Evolutionary conservation across 2,797 vertebrate genomes (phyloP).

Genomic region (Bryconaethiops microstoma): DNA sequence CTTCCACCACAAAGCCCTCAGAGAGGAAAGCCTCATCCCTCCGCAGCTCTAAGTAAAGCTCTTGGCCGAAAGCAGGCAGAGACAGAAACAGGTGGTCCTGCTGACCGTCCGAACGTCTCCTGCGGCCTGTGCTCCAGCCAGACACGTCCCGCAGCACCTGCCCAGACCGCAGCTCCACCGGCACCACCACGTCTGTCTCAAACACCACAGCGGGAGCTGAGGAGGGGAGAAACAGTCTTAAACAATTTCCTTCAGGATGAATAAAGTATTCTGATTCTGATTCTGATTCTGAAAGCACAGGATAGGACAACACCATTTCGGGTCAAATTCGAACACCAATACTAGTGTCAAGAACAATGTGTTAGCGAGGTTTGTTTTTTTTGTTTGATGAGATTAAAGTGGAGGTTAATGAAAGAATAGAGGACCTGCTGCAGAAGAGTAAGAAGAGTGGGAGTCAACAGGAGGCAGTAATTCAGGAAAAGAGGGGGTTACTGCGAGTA

Average conservation of each 20-base stretch:
- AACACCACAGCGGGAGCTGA: constrained; percentile 63
- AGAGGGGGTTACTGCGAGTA: neutral
- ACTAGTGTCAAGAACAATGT: no score
- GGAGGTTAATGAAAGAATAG: no score
- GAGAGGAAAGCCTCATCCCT: constrained; percentile 83
- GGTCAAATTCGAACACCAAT: neutral
- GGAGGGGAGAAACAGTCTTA: constrained; percentile 24
- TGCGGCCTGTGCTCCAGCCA: constrained; percentile 67
- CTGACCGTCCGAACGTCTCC: constrained; percentile 46
- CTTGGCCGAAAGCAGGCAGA: constrained; percentile 81
- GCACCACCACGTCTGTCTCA: constrained; percentile 73
- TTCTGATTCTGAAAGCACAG: no score
- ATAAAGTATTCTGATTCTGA: no score
- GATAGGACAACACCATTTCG: neutral
- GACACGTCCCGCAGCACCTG: constrained; percentile 64
- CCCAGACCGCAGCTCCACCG: constrained; percentile 63
- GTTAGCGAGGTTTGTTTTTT: no score
- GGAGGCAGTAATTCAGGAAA: neutral
- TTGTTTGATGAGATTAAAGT: no score
- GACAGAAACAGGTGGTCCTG: constrained; percentile 78
- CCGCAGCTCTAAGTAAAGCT: constrained; percentile 82
- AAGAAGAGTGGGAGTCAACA: neutral
- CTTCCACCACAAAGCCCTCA: constrained; percentile 80
- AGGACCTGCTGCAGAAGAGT: neutral
- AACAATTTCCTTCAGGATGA: no score